phyloP scores from a whole-genome alignment of 2,113 vertebrate genomes.

The Bambusicola thoracicus region DNA sequence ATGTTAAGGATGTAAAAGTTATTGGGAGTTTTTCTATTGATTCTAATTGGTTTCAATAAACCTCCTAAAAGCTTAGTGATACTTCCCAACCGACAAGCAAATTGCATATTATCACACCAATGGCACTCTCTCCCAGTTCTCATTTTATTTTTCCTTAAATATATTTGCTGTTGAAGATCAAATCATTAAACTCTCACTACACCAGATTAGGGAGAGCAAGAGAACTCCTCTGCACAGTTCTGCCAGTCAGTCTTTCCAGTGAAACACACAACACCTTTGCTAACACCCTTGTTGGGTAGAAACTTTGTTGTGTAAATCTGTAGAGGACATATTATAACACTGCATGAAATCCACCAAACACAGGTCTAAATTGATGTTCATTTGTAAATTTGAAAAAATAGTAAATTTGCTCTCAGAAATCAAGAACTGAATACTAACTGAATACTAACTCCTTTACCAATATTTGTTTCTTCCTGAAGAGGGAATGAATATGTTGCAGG shows the following conservation, averaged over 20 bases:
- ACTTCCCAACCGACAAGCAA: background rate
- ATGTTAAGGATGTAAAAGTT: background rate
- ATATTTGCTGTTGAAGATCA: background rate
- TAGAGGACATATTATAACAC: background rate
- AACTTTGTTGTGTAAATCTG: background rate
- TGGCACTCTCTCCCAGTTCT: background rate
- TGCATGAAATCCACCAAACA: background rate
- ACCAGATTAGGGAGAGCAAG: accelerated
- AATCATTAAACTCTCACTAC: background rate
- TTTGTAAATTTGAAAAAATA: background rate
- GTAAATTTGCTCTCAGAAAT: background rate
- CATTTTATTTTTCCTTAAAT: background rate
- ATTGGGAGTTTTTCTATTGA: background rate
- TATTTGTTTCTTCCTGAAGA: background rate
- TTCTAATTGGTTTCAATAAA: background rate
- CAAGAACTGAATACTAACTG: background rate
- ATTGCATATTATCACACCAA: background rate
- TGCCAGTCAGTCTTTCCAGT: background rate
- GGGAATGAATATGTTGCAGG: background rate
- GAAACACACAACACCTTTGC: background rate
- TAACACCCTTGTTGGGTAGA: background rate
- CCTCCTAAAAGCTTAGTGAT: background rate
- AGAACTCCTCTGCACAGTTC: background rate
- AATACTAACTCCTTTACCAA: background rate
- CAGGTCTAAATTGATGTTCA: background rate